Base-by-base conservation (phyloP, 1,140 invertebrate species). In the Drosophila dunni region DNA sequence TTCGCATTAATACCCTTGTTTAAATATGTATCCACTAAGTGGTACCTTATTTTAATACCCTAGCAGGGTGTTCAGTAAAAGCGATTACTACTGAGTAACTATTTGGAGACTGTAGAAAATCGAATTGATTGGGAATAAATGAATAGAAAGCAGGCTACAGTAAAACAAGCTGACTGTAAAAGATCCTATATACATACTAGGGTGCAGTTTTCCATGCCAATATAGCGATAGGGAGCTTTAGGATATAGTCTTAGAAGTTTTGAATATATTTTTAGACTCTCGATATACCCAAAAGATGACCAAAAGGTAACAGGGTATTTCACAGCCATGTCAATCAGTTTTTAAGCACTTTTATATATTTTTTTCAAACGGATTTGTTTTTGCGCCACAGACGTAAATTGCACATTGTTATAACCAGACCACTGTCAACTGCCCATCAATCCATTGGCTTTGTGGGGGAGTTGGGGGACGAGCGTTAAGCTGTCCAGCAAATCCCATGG, bases 391-490 rank as follows among this genome's bases (percentile, higher is more conserved):
- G 33, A 42, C 53, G 48, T 76, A 68, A 44, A 79, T 71, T 79
- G 83, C 75, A 73, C 70, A 76, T 88, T 88, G 79, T 86, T 86
- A 62, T 62, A 73, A 56, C 58, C 56, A 67, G 40, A 66, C 56
- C 67, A 75, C 80, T 84, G 84, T 89, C 84, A 84, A 89, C 85
- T 78, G 85, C 72, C 76, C 85, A 89, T 89, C 84, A 89, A 89
- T 89, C 84, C 84, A 88, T 88, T 78, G 79, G 60, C 66, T 62
- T 64, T 11, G n/a, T 17, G 24, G 62, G 50, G 38, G 13, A 50
- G 40, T 45, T 71, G 11, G 62, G 40, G 38, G 13, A 50, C 40
- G 45, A 75, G 80, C 80, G 68, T 75, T 89, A 89, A 84, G 84
- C 84, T 75, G 74, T 29, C 78, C 64, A 38, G 74, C 64, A 83